These are phyloP conservation scores for Caranx melampygus DNA, from an alignment of 2,113 vertebrate species.

Conservation along the genomic window DNA sequence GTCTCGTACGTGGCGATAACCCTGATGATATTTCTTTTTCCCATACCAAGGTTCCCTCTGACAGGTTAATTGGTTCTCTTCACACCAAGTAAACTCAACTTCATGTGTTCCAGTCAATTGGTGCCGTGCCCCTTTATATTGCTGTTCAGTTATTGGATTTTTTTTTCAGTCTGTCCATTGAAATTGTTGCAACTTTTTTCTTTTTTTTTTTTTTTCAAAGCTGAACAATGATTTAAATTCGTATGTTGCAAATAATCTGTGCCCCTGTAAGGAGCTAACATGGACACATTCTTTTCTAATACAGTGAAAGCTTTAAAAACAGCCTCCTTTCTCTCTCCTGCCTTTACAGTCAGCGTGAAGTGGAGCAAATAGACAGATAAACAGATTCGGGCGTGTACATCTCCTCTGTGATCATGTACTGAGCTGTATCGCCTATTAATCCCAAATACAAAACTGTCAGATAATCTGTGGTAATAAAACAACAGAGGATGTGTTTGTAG, in stretches of 20 bases:
- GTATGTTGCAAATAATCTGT: neutral
- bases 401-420: slow-evolving; percentile 20
- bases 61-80: neutral
- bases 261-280: neutral
- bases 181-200: neutral
- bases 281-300: slow-evolving; percentile 8
- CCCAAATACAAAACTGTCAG: slow-evolving; percentile 46
- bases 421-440: slow-evolving; percentile 16
- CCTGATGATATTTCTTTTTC: neutral
- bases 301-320: neutral
- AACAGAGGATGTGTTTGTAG: slow-evolving; percentile 49
- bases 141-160: neutral
- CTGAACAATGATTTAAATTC: neutral
- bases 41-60: neutral
- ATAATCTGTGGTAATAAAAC: slow-evolving; percentile 67
- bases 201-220: too few species aligned
- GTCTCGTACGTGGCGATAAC: neutral
- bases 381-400: neutral
- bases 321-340: neutral
- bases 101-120: neutral
- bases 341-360: neutral
- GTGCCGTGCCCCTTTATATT: neutral
- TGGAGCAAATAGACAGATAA: neutral
- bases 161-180: too few species aligned
- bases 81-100: too few species aligned